Evolutionary conservation across 1,140 invertebrate genomes (phyloP), one percentile per base, ranked within the genome.

Genomic region (Ctenoplectra terminalis): DNA sequence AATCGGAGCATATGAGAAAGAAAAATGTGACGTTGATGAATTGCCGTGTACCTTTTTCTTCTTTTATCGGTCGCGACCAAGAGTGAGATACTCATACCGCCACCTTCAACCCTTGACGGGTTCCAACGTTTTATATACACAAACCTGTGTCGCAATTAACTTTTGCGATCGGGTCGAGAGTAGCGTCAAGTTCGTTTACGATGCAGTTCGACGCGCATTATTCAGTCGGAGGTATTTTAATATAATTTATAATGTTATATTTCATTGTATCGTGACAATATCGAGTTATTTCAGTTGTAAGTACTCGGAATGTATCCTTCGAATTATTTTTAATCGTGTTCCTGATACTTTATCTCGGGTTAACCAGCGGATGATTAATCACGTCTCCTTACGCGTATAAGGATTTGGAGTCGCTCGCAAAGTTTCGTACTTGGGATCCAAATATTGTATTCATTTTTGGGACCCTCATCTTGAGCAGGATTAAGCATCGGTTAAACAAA

Each of bases 51-150:
- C n/a, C 52, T 66, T 64, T 64, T 31, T 3, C 8, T 48, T 52
- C 13, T 31, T 23, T 61, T 37, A 2, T 26, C 3, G 17, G 23
- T 2, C 37, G 40, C 37, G 15, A 26, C 7, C n/a, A 54, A 43
- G 23, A 54, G 54, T 43, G 31, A 31, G 61, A 71, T 20, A 50
- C 50, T 69, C 29, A 7, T 9, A 2, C 15, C 31, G 17, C 9
- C 70, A 76, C 48, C 20, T 56, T n/a, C 74, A 52, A 77, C 50
- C 63, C 63, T 67, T 56, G n/a, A 67, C 60, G 8, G 26, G 48
- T 37, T 26, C 0, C 6, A 5, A 70, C 48, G 17, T 20, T n/a
- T 13, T 17, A n/a, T 43, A 43, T 61, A 23, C 37, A 13, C n/a
- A 13, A 6, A 46, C n/a, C 8, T 67, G 26, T 23, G 29, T 6